Conservation (phyloP, 2,888 invertebrate genomes). For the Schizotus pectinicornis region DNA sequence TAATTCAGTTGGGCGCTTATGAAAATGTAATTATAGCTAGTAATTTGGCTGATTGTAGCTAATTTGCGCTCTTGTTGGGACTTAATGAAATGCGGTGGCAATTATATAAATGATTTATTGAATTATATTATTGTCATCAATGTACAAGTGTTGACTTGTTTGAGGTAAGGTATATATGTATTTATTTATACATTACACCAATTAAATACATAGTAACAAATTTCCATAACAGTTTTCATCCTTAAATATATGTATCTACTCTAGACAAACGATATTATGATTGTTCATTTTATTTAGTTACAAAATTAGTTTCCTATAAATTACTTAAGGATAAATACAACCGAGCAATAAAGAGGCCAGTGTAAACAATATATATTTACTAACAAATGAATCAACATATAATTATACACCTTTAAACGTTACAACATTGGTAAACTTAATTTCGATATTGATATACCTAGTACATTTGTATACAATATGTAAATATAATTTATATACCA, state of each 20-base stretch:
- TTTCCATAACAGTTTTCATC: conserved; percentile 44
- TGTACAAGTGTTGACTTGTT: conserved; percentile 52
- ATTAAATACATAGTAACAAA: conserved; percentile 50
- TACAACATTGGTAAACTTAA: conserved; percentile 24
- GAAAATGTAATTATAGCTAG: not conserved
- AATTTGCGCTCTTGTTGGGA: too few relatives aligned
- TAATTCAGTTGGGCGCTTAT: not conserved
- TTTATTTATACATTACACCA: conserved; percentile 47
- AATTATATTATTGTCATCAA: conserved; percentile 58
- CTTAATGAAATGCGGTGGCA: not conserved
- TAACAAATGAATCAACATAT: conserved; percentile 22
- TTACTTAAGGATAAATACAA: conserved; percentile 25
- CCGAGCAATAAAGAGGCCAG: conserved; percentile 11
- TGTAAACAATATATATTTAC: conserved; percentile 22
- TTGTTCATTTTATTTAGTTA: conserved; percentile 44
- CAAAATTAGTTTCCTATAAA: conserved; percentile 23
- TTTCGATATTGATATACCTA: conserved; percentile 18
- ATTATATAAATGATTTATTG: conserved; percentile 54
- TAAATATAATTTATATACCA: conserved; percentile 30
- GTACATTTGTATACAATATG: conserved; percentile 31
- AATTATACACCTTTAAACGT: conserved; percentile 15
- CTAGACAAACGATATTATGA: conserved; percentile 48
- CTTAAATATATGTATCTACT: conserved; percentile 35
- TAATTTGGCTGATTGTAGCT: not conserved
- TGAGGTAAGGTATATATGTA: conserved; percentile 50